Conservation (phyloP, 2,888 invertebrate genomes). For the Patella caerulea region DNA sequence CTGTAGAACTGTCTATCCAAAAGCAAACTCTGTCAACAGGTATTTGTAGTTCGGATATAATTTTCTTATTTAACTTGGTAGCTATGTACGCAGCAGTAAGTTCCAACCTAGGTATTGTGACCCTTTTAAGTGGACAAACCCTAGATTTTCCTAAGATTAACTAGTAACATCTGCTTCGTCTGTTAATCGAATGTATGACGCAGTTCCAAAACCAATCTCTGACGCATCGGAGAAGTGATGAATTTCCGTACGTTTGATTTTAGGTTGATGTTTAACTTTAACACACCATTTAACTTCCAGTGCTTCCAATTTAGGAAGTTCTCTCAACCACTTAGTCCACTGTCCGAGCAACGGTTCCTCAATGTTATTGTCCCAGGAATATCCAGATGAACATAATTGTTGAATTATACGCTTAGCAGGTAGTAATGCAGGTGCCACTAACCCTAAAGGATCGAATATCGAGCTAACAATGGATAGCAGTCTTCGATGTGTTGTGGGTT, state of each 20-base stretch:
- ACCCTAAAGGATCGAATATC: conserved; percentile 40
- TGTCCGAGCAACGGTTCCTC: conserved; percentile 11
- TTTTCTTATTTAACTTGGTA: conserved; percentile 23
- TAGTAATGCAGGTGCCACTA: conserved; percentile 34
- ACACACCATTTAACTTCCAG: conserved; percentile 34
- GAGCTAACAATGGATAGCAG: conserved; percentile 38
- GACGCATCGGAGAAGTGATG: conserved; percentile 39
- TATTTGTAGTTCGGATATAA: conserved; percentile 26
- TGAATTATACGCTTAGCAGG: conserved; percentile 36
- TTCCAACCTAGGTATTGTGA: conserved; percentile 27
- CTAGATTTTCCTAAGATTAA: conserved; percentile 30
- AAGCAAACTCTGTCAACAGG: conserved; percentile 24
- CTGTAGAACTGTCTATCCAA: conserved; percentile 35
- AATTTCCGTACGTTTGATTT: conserved; percentile 22
- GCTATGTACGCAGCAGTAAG: conserved; percentile 26
- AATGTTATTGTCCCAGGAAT: conserved; percentile 40
- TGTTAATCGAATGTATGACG: conserved; percentile 28
- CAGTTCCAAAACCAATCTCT: conserved; percentile 33
- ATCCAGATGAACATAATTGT: conserved; percentile 27
- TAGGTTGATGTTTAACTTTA: conserved; percentile 17
- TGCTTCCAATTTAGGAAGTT: conserved; percentile 27
- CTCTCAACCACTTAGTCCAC: conserved; percentile 37
- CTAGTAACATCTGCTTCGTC: conserved; percentile 17
- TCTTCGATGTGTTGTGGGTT: conserved; percentile 35
- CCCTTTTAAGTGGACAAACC: conserved; percentile 30